These are phyloP conservation scores for Himalopsyche japonica DNA, from an alignment of 2,888 invertebrate species.

Conservation along the genomic window DNA sequence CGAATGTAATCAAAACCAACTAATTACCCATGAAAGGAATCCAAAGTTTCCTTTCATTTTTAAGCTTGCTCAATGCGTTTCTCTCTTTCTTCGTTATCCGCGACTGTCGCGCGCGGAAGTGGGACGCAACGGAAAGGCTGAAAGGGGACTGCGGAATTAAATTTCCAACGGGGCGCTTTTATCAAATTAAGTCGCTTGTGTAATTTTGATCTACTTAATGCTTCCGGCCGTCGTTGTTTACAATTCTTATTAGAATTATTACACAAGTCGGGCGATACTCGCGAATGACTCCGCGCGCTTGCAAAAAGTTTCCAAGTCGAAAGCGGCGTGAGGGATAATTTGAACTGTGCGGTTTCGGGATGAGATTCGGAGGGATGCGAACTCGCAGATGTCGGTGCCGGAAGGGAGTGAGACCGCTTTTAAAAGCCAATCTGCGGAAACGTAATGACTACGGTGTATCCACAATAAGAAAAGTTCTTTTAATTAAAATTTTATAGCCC, in stretches of 20 bases:
- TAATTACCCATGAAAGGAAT: conserved; percentile 41
- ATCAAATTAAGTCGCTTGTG: conserved; percentile 39
- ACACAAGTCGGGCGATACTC: background rate
- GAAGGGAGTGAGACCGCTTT: background rate
- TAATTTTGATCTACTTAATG: conserved; percentile 36
- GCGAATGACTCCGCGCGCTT: background rate
- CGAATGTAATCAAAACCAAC: conserved; percentile 40
- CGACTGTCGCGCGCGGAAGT: background rate
- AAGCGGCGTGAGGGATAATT: background rate
- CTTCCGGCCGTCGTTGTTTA: conserved; percentile 29
- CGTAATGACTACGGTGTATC: conserved; percentile 1
- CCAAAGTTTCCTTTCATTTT: conserved; percentile 38
- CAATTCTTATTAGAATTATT: conserved; percentile 21
- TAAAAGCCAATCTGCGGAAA: conserved; percentile 7
- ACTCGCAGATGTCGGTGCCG: background rate
- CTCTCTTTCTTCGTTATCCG: background rate
- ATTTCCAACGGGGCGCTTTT: conserved; percentile 32
- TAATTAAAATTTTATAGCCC: conserved; percentile 9
- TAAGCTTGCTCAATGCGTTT: conserved; percentile 19
- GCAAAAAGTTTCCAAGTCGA: background rate
- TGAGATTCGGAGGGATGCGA: background rate
- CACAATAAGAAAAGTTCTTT: conserved; percentile 2
- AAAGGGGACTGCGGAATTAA: conserved; percentile 20
- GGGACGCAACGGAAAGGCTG: background rate
- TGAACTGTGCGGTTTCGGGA: background rate